Evolutionary conservation across 2,888 invertebrate species (phyloP).

Genomic region (Euplexia lucipara): DNA sequence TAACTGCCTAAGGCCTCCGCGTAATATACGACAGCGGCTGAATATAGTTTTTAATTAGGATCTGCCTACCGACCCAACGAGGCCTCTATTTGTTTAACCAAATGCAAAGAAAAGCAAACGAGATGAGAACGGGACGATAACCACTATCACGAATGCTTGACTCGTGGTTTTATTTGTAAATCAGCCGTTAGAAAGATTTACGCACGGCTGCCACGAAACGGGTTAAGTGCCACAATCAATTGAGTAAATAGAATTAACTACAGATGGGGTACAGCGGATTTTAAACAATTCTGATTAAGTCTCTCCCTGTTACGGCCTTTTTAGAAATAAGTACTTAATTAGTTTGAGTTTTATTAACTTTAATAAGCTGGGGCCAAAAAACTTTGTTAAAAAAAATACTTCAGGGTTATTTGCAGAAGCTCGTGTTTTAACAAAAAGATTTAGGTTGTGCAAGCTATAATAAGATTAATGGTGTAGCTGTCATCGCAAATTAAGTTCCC

Average conservation of each 20-base stretch:
- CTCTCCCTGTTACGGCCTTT: constrained; percentile 46
- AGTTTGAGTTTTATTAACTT: constrained; percentile 26
- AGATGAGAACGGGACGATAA: constrained; percentile 81
- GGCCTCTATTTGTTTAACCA: constrained; percentile 87
- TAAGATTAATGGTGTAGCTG: constrained; percentile 87
- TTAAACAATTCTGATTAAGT: constrained; percentile 69
- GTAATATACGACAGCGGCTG: constrained; percentile 84
- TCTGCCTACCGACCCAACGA: constrained; percentile 82
- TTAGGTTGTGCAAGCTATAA: constrained; percentile 71
- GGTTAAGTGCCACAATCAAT: constrained; percentile 83
- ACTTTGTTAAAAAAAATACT: constrained; percentile 30
- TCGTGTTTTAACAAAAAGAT: constrained; percentile 67
- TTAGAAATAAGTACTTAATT: constrained; percentile 54
- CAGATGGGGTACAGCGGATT: constrained; percentile 68
- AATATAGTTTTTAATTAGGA: constrained; percentile 89
- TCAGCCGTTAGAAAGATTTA: constrained; percentile 85
- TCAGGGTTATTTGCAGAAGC: constrained; percentile 67
- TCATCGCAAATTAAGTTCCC: constrained; percentile 85
- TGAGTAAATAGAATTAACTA: constrained; percentile 78
- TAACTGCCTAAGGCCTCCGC: constrained; percentile 81
- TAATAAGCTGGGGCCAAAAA: background rate
- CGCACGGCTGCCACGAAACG: constrained; percentile 74
- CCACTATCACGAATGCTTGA: constrained; percentile 79
- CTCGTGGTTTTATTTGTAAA: constrained; percentile 81
- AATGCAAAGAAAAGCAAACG: constrained; percentile 78